These are phyloP conservation scores for Eudasyphora cyanicolor DNA, from an alignment of 2,888 invertebrate genomes.

Conservation along the genomic window DNA sequence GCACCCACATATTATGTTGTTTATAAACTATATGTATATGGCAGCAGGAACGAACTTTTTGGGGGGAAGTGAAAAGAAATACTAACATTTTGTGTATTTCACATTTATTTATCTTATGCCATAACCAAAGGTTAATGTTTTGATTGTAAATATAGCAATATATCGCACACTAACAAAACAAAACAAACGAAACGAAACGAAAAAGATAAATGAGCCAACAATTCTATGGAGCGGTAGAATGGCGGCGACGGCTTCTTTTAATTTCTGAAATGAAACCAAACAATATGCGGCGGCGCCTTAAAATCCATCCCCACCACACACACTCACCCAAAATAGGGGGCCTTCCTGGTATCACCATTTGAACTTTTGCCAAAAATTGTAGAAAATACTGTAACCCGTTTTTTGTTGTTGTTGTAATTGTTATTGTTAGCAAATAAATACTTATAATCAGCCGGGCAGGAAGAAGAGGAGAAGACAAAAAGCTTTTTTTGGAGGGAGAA, in stretches of 20 bases:
- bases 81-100: neutral
- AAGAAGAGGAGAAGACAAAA: too few relatives aligned
- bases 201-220: constrained; percentile 23
- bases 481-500: neutral
- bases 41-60: too few relatives aligned
- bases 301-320: neutral
- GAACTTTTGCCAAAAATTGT: constrained; percentile 2
- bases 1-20: neutral
- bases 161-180: neutral
- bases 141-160: constrained; percentile 35
- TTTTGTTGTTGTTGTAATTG: neutral
- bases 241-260: neutral
- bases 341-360: neutral
- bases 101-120: constrained; percentile 28
- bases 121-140: constrained; percentile 47
- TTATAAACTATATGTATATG: too few relatives aligned
- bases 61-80: too few relatives aligned
- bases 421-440: constrained; percentile 1
- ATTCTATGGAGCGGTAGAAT: neutral
- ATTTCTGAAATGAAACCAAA: constrained; percentile 8
- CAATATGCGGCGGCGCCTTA: neutral
- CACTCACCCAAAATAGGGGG: too few relatives aligned
- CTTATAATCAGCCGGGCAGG: constrained; percentile 7
- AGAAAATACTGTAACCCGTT: neutral
- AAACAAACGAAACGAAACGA: neutral